Percentiles rank a stretch among this genome's conserved stretches.
These are phyloP conservation scores for Aricia agestis DNA, from an alignment of 1,140 invertebrate species.

Conservation along the genomic window DNA sequence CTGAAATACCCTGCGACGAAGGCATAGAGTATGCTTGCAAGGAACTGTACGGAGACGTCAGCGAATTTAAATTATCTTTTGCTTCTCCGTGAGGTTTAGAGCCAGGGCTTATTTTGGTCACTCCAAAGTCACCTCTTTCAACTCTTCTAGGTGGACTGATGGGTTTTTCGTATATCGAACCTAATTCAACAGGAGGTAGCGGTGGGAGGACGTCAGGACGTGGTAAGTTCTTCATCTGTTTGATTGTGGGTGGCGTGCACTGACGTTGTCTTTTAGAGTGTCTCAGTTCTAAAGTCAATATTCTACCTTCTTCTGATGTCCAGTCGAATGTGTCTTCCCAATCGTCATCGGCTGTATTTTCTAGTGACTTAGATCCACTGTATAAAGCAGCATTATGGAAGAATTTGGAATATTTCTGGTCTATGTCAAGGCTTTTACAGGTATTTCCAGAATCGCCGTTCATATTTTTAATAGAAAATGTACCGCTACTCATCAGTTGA, in stretches of 20 bases:
- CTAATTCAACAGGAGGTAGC: conserved; percentile 3
- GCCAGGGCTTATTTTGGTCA: neutral
- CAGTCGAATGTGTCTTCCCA: conserved; percentile 53
- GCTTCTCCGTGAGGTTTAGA: neutral
- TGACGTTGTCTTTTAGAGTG: conserved; percentile 82
- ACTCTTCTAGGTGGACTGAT: conserved; percentile 16
- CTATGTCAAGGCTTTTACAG: conserved; percentile 83
- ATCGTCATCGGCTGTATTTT: conserved; percentile 39
- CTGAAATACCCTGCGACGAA: neutral
- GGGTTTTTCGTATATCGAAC: conserved; percentile 17
- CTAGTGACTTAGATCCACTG: conserved; percentile 41
- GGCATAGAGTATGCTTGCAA: conserved; percentile 10
- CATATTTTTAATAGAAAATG: conserved; percentile 77
- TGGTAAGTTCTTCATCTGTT: conserved; percentile 39
- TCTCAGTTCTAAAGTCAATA: conserved; percentile 79
- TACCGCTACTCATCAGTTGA: conserved; percentile 75
- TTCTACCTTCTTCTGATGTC: conserved; percentile 75
- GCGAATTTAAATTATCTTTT: neutral
- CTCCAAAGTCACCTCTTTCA: conserved; percentile 7
- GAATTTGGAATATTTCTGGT: conserved; percentile 80
- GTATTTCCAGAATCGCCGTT: conserved; percentile 63
- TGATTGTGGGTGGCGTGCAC: conserved; percentile 70
- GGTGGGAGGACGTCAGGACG: conserved; percentile 11
- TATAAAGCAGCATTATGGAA: conserved; percentile 49
- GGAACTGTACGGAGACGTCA: neutral